Evolutionary conservation across 2,113 vertebrate species (phyloP), one percentile per base, ranked within the genome.

Genomic region (Australoheros scitulus): DNA sequence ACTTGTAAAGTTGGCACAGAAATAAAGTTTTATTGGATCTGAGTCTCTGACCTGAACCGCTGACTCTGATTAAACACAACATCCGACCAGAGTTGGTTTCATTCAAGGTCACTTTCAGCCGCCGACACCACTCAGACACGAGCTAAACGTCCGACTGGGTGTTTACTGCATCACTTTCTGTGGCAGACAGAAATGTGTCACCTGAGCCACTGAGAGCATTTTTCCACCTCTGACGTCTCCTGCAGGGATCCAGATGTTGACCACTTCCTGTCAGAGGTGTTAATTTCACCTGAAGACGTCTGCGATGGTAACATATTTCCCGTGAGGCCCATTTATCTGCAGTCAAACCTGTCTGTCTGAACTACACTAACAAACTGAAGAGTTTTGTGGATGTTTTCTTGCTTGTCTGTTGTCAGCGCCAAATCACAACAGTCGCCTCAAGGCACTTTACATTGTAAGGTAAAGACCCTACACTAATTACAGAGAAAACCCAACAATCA

Each of bases 151-250:
- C 70, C 1, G 0, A 6, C 43, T 32, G 10, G 36, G 78, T 29
- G 47, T 80, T 64, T 75, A 55, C 75, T 1, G 3, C 2, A 20
- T 70, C 9, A 1, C 50, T 0, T 83, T 32, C 86, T 68, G 55
- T 60, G 61, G 80, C 85, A 89, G 84, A 34, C 77, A 36, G 76
- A 86, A 85, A 79, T 18, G 86, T 74, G 81, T 88, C 76, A 43
- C 74, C 74, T 82, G 88, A 60, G 78, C 24, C 47, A 43, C 43
- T 2, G 22, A 63, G 57, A 0, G 14, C 26, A 43, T 61, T 3
- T 61, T 4, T 15, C 58, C 65, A 55, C 59, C 55, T 80, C 70
- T 61, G 76, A 32, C 38, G n/a, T 10, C 34, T 80, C 70, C 75
- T 38, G 38, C 76, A 20, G 77, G 55, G 59, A 43, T 75, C 77